Percentiles rank a stretch among this genome's conserved stretches.
These are phyloP conservation scores for Euwallacea similis DNA, from an alignment of 1,140 invertebrate species.

Conservation along the genomic window DNA sequence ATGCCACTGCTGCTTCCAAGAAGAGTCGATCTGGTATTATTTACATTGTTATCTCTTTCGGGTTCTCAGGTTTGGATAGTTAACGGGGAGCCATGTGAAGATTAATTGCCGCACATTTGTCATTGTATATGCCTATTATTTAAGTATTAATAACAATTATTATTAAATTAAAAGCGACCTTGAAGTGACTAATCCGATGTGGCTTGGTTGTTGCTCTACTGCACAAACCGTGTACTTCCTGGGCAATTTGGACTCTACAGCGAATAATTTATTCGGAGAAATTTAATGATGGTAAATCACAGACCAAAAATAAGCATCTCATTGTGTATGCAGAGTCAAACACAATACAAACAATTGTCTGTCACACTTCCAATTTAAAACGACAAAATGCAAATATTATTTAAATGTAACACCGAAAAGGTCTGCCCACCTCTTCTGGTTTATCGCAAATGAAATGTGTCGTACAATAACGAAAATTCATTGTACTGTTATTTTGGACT, in stretches of 20 bases:
- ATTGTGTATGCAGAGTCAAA: constrained; percentile 20
- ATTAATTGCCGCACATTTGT: constrained; percentile 31
- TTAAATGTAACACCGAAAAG: constrained; percentile 29
- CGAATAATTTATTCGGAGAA: background rate
- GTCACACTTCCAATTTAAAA: constrained; percentile 14
- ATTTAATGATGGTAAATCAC: background rate
- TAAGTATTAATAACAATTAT: no score
- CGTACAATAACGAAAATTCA: no score
- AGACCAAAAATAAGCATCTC: background rate
- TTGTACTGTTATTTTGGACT: no score
- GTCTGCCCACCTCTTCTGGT: constrained; percentile 11
- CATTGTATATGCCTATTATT: constrained; percentile 11
- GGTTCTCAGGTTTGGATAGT: constrained; percentile 19
- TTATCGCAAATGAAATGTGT: no score
- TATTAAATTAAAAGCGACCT: no score
- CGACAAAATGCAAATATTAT: constrained; percentile 24
- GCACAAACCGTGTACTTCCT: background rate
- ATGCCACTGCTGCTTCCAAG: constrained; percentile 22
- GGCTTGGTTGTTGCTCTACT: background rate
- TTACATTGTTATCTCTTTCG: constrained; percentile 29
- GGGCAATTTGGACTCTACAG: background rate
- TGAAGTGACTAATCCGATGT: no score
- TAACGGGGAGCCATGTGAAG: constrained; percentile 11
- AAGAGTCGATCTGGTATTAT: constrained; percentile 26
- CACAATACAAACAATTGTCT: constrained; percentile 22